Conservation (phyloP, 2,797 vertebrate genomes). For the Neopelma chrysocephalum region DNA sequence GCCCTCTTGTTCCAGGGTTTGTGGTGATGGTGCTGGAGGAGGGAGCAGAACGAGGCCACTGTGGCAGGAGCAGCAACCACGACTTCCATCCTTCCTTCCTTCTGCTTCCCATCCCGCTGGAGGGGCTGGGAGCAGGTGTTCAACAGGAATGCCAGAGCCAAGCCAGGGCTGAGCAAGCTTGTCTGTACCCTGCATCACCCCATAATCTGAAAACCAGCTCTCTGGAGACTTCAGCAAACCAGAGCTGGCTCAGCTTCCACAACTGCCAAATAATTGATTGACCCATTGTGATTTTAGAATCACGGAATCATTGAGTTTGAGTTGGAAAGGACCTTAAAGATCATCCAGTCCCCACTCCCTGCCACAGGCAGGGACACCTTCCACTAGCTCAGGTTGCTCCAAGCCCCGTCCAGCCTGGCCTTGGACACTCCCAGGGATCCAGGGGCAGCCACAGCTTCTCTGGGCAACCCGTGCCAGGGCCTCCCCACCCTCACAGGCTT, state of each 20-base stretch:
- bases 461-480: neutral
- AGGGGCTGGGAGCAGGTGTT: neutral
- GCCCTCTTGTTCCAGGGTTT: neutral
- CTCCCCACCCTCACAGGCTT: neutral
- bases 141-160: neutral
- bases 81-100: no score
- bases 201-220: neutral
- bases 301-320: neutral
- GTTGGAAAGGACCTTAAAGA: neutral
- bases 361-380: neutral
- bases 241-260: neutral
- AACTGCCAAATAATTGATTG: neutral
- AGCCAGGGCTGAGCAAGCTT: neutral
- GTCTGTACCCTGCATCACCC: fast-evolving
- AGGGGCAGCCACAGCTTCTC: neutral
- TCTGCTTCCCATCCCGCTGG: neutral
- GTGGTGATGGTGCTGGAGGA: neutral
- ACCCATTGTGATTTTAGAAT: neutral
- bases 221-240: neutral
- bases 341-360: neutral
- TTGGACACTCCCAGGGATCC: neutral
- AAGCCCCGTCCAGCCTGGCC: neutral
- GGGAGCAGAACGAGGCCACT: fast-evolving
- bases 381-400: neutral
- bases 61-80: fast-evolving